Evolutionary conservation across 2,113 vertebrate species (phyloP).

Genomic region (Brevimyrus niger): DNA sequence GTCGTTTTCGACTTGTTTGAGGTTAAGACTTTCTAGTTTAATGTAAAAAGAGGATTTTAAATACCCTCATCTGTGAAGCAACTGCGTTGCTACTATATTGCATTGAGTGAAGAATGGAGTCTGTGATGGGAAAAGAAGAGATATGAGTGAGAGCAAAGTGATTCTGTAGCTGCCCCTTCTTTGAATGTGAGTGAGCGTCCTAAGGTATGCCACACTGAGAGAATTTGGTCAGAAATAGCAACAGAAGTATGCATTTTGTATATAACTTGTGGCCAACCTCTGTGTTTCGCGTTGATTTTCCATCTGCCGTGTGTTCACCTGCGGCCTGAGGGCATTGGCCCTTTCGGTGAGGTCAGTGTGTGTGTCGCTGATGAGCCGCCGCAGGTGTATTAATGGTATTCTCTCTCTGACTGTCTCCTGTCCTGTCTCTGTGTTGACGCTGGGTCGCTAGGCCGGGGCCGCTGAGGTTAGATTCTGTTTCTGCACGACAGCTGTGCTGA

Average conservation of each 20-base stretch:
- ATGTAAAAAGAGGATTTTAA: not conserved
- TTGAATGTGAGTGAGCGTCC: conserved; percentile 1
- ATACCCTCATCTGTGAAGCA: not conserved
- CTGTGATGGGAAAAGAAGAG: not conserved
- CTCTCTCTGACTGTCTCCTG: conserved; percentile 59
- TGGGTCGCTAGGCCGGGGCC: conserved; percentile 68
- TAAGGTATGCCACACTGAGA: not conserved
- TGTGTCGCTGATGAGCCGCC: not conserved
- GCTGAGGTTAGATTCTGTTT: conserved; percentile 70
- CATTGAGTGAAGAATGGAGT: not conserved
- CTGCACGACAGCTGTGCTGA: conserved; percentile 70
- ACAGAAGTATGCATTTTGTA: not conserved
- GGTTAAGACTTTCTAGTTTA: not conserved
- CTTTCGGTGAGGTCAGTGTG: not conserved
- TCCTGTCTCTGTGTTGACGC: conserved; percentile 56
- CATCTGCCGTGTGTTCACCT: not conserved
- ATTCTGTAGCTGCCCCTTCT: not conserved
- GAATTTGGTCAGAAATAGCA: not conserved
- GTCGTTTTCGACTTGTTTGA: not conserved
- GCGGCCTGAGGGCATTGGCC: not conserved
- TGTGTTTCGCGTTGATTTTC: not conserved
- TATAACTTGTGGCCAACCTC: not conserved
- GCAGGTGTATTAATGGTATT: conserved; percentile 54
- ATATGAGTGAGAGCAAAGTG: not conserved
- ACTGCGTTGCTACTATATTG: not conserved